These are phyloP conservation scores for Furnarius figulus DNA, from an alignment of 2,113 vertebrate species.

Conservation along the genomic window DNA sequence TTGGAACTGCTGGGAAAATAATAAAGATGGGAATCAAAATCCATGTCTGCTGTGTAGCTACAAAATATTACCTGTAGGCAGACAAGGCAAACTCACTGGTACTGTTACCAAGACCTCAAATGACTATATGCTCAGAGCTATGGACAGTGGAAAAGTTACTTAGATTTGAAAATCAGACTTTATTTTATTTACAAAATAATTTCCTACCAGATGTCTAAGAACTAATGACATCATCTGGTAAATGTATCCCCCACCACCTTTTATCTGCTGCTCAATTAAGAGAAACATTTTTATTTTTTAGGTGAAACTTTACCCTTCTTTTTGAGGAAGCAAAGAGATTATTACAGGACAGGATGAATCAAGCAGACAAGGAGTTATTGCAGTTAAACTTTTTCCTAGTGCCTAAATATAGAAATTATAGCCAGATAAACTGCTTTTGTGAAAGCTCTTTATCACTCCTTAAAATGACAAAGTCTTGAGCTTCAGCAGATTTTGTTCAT, in stretches of 20 bases:
- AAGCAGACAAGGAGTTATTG: background rate
- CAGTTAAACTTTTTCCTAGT: background rate
- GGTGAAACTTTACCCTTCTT: background rate
- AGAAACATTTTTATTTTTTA: background rate
- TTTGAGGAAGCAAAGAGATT: background rate
- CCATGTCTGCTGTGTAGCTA: background rate
- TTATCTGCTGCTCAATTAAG: background rate
- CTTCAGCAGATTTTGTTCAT: background rate
- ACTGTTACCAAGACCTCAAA: background rate
- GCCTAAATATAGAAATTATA: background rate
- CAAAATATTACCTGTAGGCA: background rate
- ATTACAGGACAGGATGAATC: background rate
- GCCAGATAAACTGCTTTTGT: background rate
- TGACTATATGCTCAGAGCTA: background rate
- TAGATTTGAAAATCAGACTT: background rate
- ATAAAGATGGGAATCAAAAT: background rate
- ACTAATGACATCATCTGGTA: background rate
- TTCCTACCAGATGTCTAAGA: background rate
- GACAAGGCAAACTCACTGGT: background rate
- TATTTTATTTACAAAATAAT: background rate
- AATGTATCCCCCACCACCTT: background rate
- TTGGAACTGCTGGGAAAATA: constrained; percentile 17
- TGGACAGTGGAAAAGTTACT: background rate
- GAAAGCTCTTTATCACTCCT: background rate
- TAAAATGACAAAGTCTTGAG: background rate